A percentile compares a stretch with the other conserved stretches of the same genome.
phyloP scores from a whole-genome alignment of 2,888 invertebrate species.

The Tryphoninae sp. region DNA sequence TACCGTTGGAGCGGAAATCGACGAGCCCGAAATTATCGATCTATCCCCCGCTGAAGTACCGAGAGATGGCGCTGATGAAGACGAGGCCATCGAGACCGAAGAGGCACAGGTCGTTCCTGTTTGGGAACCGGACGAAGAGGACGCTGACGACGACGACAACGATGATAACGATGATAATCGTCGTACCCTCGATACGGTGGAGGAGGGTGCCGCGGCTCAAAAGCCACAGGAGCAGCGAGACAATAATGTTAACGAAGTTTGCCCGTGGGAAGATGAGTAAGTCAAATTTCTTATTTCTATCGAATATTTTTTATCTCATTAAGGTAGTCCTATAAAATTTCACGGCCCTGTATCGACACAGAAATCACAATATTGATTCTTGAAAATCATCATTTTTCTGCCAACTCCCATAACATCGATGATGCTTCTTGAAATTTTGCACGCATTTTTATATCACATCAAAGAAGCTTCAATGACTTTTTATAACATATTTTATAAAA shows the following conservation, averaged over 20 bases:
- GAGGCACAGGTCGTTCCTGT: conserved; percentile 76
- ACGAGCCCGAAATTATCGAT: conserved; percentile 40
- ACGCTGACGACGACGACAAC: no score
- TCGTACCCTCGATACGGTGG: conserved; percentile 68
- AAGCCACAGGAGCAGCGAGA: conserved; percentile 78
- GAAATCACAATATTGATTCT: no score
- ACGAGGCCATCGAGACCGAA: conserved; percentile 67
- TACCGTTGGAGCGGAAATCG: conserved; percentile 81
- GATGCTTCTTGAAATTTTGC: no score
- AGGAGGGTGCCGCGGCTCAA: conserved; percentile 65
- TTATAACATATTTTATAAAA: no score
- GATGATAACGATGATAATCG: conserved; percentile 73
- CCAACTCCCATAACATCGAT: no score
- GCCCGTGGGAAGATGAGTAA: conserved; percentile 98
- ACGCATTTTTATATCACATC: no score
- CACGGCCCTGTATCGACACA: no score
- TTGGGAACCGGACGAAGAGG: conserved; percentile 73
- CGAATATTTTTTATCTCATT: conserved; percentile 56
- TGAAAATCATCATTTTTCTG: no score
- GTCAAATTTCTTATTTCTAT: conserved; percentile 79
- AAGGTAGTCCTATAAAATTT: no score
- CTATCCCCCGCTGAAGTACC: conserved; percentile 65
- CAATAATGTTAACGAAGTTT: conserved; percentile 90
- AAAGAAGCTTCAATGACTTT: no score
- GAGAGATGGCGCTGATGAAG: conserved; percentile 56